Evolutionary conservation across 2,888 invertebrate species (phyloP), one percentile per base, ranked within the genome.

Genomic region (Aromia moschata): DNA sequence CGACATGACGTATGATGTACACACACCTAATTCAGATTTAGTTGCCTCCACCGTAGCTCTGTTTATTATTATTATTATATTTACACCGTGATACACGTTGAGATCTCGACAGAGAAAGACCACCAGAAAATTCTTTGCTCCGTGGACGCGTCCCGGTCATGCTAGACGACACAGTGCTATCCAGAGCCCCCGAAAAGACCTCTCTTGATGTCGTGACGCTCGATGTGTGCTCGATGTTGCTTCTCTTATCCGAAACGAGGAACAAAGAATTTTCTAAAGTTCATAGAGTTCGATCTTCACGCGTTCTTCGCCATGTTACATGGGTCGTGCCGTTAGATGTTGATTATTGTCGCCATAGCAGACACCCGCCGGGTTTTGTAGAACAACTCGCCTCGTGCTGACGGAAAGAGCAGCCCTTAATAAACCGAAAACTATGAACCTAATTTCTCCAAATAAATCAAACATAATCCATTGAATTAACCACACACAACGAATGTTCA

Each of bases 1-100:
- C 88, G 98, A 98, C 89, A 98, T 98, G 98, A 94, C 94, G 94
- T 92, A 92, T 89, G 91, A 79, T 79, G 80, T 80, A 80, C 78
- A 80, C 80, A n/a, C n/a, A 80, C 78, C 77, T 80, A 79, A 79
- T 79, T 80, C 79, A 79, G 77, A 79, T 79, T 80, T 80, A 80
- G 80, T 80, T 80, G 79, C 79, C 79, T 76, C 75, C 77, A 79
- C 79, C 79, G 79, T 79, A 79, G 79, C 79, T 59, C 64, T 62
- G n/a, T n/a, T n/a, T n/a, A n/a, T n/a, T n/a, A n/a, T n/a, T n/a
- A n/a, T n/a, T n/a, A n/a, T n/a, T n/a, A n/a, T n/a, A n/a, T n/a
- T 33, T 33, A 64, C 59, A 66, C 57, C 59, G 59, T 58, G 61
- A 62, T n/a, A n/a, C 61, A 64, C 61, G 54, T 55, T 52, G 60